Evolutionary conservation across 2,888 invertebrate genomes (phyloP).

Genomic region (Spatulosminthurus flaviceps): DNA sequence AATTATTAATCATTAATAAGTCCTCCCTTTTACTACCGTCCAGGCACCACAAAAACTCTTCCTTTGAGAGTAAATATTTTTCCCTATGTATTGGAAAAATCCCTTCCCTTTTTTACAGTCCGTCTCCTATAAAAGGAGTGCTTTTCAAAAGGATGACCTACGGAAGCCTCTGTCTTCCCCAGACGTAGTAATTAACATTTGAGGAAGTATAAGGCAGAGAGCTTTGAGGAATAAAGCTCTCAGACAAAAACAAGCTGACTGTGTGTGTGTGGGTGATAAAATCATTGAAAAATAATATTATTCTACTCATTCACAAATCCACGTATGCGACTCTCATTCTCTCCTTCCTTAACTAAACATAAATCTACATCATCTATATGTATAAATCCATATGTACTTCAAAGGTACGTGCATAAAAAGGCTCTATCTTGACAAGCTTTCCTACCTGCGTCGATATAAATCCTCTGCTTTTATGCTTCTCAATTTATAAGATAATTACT

Average conservation of each 20-base stretch:
- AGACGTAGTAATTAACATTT: conserved; percentile 15
- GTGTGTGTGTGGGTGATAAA: conserved; percentile 20
- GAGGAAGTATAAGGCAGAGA: neutral
- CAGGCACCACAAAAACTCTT: conserved; percentile 12
- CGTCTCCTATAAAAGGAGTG: neutral
- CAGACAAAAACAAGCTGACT: too few species aligned
- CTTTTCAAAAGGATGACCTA: neutral
- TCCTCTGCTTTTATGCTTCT: too few species aligned
- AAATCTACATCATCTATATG: too few species aligned
- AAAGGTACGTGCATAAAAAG: too few species aligned
- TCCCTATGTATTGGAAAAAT: neutral
- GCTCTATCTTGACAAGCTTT: too few species aligned
- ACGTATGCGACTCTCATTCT: too few species aligned
- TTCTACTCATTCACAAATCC: neutral
- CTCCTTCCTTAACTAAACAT: too few species aligned
- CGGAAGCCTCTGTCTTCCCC: neutral
- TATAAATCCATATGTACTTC: too few species aligned
- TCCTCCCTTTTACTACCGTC: neutral
- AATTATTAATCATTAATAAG: conserved; percentile 15
- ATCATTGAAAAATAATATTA: conserved; percentile 24
- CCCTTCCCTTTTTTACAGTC: too few species aligned
- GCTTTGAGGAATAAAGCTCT: neutral
- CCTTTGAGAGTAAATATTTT: neutral
- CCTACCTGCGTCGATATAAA: too few species aligned
- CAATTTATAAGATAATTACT: too few species aligned